Percentiles rank a stretch among this genome's conserved stretches.
These are phyloP conservation scores for Pyrgilauda ruficollis DNA, from an alignment of 2,113 vertebrate genomes.

Conservation along the genomic window DNA sequence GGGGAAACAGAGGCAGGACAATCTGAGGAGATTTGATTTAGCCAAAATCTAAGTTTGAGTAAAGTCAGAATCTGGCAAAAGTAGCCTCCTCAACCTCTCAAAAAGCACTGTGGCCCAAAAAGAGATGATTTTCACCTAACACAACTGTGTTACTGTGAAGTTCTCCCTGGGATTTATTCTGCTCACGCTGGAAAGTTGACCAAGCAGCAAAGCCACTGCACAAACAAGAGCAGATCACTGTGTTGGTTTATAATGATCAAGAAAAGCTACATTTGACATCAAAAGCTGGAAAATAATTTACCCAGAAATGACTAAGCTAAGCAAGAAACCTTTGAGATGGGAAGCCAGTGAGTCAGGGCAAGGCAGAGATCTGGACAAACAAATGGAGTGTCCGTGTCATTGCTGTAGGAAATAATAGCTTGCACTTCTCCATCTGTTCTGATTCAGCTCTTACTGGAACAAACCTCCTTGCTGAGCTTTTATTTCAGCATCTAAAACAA, in stretches of 20 bases:
- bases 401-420: not conserved
- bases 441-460: not conserved
- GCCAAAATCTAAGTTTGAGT: not conserved
- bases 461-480: not conserved
- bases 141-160: not conserved
- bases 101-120: not conserved
- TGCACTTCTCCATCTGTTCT: not conserved
- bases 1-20: not conserved
- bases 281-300: constrained; percentile 54
- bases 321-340: constrained; percentile 22
- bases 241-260: constrained; percentile 6
- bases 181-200: rapidly evolving
- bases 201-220: not conserved
- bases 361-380: not conserved
- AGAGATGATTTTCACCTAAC: not conserved
- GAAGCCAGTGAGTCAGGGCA: not conserved
- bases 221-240: not conserved
- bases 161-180: not conserved
- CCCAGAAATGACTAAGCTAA: not conserved
- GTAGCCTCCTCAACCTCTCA: not conserved
- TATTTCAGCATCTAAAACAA: not conserved
- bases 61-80: not conserved
- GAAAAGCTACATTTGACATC: not conserved
- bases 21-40: not conserved
- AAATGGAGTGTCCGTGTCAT: not conserved